These are phyloP conservation scores for Epinephelus fuscoguttatus DNA, from an alignment of 2,113 vertebrate species.

Conservation along the genomic window DNA sequence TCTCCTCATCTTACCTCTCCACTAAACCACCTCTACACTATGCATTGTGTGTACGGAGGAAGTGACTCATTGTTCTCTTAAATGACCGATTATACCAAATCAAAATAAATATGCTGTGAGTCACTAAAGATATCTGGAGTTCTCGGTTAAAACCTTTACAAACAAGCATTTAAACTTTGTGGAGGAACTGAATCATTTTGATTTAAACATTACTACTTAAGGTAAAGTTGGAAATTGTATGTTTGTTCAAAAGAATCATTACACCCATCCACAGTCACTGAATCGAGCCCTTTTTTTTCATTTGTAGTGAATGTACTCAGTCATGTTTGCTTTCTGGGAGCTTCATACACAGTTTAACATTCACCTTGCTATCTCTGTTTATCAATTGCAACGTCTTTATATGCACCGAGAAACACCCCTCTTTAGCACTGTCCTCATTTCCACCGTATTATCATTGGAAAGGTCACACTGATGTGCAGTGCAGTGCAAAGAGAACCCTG, in stretches of 20 bases:
- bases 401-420: neutral
- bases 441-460: neutral
- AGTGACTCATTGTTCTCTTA: neutral
- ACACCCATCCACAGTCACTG: neutral
- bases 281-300: neutral
- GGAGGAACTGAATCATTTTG: neutral
- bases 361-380: neutral
- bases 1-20: neutral
- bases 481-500: neutral
- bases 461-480: slow-evolving; percentile 2
- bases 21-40: neutral
- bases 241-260: neutral
- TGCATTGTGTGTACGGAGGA: neutral
- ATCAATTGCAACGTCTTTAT: neutral
- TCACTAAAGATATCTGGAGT: neutral
- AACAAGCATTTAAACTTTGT: neutral
- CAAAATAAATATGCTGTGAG: neutral
- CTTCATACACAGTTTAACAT: neutral
- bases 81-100: neutral
- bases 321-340: neutral
- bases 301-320: neutral
- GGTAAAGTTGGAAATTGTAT: neutral
- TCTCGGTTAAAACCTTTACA: neutral
- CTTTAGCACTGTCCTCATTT: neutral
- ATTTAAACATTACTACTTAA: neutral